Evolutionary conservation across 2,797 vertebrate genomes (phyloP).

Genomic region (Euphonia xanthogaster): DNA sequence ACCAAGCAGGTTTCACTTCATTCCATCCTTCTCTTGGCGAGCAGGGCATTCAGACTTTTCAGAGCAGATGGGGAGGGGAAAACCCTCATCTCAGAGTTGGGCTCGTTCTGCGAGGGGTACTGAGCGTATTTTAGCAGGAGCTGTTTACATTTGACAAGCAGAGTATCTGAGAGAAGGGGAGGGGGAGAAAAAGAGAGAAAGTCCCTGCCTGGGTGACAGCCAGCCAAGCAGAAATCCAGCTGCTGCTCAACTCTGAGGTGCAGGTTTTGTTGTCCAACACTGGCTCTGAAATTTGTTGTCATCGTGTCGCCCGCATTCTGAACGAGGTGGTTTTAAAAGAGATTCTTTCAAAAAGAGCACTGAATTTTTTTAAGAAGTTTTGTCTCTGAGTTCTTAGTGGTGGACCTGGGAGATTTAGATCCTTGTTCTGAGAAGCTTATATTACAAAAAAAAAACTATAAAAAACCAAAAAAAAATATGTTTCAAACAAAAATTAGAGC

Average conservation of each 20-base stretch:
- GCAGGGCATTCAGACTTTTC: conserved; percentile 64
- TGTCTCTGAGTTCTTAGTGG: conserved; percentile 81
- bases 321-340: conserved; percentile 81
- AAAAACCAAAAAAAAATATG: rapidly evolving
- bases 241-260: conserved; percentile 71
- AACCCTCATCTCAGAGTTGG: conserved; percentile 82
- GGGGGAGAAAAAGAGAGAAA: background rate
- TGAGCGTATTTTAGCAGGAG: conserved; percentile 61
- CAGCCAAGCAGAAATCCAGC: conserved; percentile 41
- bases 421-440: conserved; percentile 75
- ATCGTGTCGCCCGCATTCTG: conserved; percentile 76
- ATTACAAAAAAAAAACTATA: background rate
- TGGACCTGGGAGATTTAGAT: conserved; percentile 78
- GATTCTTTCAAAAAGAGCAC: conserved; percentile 76
- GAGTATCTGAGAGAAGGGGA: background rate
- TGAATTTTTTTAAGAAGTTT: conserved; percentile 75
- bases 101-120: conserved; percentile 64
- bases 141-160: conserved; percentile 50
- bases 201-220: conserved; percentile 43
- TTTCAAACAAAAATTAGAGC: conserved; percentile 72
- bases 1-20: conserved; percentile 75
- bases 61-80: conserved; percentile 74
- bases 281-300: conserved; percentile 68
- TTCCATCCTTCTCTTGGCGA: conserved; percentile 74
- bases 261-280: conserved; percentile 70